Evolutionary conservation across 1,140 invertebrate species (phyloP), one percentile per base, ranked within the genome.

Genomic region (Globodera rostochiensis): DNA sequence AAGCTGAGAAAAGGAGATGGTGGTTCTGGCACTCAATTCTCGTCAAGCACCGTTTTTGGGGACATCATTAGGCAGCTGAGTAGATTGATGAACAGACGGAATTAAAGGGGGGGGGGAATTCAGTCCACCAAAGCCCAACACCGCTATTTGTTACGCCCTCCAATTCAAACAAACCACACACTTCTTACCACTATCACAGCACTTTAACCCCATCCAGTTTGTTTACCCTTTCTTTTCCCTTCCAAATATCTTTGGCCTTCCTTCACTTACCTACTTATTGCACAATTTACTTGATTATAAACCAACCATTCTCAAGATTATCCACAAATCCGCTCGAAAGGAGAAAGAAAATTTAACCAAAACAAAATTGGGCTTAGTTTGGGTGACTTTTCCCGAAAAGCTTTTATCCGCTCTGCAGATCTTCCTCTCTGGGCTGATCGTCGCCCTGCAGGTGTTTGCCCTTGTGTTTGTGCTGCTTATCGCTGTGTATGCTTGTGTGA

Each of bases 361-460:
- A 64, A 5, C 45, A 53, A 19, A 67, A 67, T 53, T 13, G 36
- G 36, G 36, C 36, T 36, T 19, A 69, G 36, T 53, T 53, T 7
- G 25, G 8, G n/a, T 13, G 69, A 19, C 36, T 60, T 77, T 77
- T 60, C 19, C 3, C 45, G 19, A 69, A 76, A 50, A 77, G 50
- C 69, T 47, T 74, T 80, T 45, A 36, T 47, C 77, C 77, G 66
- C 74, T 82, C 80, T 82, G 81, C 57, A 73, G 74, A 60, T 82
- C 21, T 50, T 69, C 19, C 36, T 82, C 7, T 80, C 81, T 8
- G 73, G 49, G 47, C 66, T 82, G 60, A 70, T 82, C 25, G 74
- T 78, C 21, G 74, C 74, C 50, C 77, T 82, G 36, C 81, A 82
- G 47, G n/a, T 83, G 46, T 70, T 82, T 47, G 81, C 81, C 49